Evolutionary conservation across 2,113 vertebrate genomes (phyloP), one percentile per base, ranked within the genome.

Genomic region (Nyctereutes procyonoides): DNA sequence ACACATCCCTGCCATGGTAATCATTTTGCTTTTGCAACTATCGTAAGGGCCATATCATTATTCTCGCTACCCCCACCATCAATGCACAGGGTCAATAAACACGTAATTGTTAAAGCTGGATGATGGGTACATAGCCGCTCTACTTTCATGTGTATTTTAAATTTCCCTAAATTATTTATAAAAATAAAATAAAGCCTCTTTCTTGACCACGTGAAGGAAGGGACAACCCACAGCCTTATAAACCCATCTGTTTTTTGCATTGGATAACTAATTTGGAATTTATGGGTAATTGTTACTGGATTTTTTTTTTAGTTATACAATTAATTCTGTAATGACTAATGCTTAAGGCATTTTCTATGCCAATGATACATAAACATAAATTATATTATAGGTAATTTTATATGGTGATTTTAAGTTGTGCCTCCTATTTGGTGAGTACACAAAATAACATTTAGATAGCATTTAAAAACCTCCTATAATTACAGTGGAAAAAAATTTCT

Each of bases 401-500:
- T 89, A 89, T 19, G 86, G 76, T 88, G 69, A 97, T 63, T 96
- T 85, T 84, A 81, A 85, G 83, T 58, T 82, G 32, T 19, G 2
- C 65, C 93, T 96, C 51, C 92, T 91, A 92, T 83, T 93, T 96
- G 92, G 69, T 96, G 65, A 88, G 53, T 53, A 92, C 62, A 85
- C 38, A 93, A 63, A 69, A 92, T 96, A 97, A 94, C 96, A 97
- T 96, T 97, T 94, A 96, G 96, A 93, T 81, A 95, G 43, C 79
- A 97, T 98, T 98, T 95, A 93, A 98, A 92, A 95, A 55, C 76
- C 97, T 98, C 97, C 97, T 98, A 90, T 87, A 93, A 97, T 93
- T 96, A 16, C 80, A 97, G 91, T 94, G 95, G 97, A 97, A 98
- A 98, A 32, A 76, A 77, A 69, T 32, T 69, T 67, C 88, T 97